Evolutionary conservation across 2,797 vertebrate species (phyloP).

Genomic region (Pantherophis vulpinus): DNA sequence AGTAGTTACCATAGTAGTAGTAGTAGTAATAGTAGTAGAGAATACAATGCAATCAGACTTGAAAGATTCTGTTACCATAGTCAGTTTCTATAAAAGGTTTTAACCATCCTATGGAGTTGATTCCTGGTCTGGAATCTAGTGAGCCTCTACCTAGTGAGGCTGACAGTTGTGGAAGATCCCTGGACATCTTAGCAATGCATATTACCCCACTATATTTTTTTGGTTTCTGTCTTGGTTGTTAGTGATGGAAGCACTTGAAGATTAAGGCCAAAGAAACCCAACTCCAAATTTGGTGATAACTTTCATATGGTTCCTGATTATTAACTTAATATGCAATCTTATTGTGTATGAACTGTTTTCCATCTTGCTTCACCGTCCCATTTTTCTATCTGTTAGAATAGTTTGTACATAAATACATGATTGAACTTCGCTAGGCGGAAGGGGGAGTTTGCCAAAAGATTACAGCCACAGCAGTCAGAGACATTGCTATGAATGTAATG

Average conservation of each 20-base stretch:
- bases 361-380: not conserved
- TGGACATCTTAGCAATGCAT: not conserved
- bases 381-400: not conserved
- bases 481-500: not conserved
- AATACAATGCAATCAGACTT: not conserved
- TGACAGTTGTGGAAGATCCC: not conserved
- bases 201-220: not conserved
- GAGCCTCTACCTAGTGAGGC: too few relatives aligned
- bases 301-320: fast-evolving
- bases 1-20: too few relatives aligned
- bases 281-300: not conserved
- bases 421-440: fast-evolving
- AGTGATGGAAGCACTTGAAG: not conserved
- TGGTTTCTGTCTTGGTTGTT: not conserved
- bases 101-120: not conserved
- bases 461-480: fast-evolving
- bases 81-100: not conserved
- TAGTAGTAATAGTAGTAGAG: not conserved
- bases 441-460: fast-evolving
- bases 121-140: too few relatives aligned
- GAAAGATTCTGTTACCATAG: not conserved
- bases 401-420: not conserved
- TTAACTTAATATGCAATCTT: not conserved
- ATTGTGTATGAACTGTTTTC: not conserved
- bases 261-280: not conserved